Conservation (phyloP, 2,113 vertebrate species). For the Engystomops pustulosus region DNA sequence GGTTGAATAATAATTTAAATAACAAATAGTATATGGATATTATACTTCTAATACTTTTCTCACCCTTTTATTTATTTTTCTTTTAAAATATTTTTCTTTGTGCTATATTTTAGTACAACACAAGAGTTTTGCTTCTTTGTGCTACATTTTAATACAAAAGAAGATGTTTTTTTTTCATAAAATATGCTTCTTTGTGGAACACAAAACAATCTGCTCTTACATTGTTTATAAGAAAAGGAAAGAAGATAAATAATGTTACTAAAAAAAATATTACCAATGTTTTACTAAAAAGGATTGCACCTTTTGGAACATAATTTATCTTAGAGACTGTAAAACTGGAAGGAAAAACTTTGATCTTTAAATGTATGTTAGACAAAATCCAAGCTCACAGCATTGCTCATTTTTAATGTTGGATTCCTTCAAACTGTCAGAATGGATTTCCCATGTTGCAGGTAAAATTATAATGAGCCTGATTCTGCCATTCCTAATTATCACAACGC, state of each 20-base stretch:
- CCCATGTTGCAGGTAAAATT: constrained; percentile 44
- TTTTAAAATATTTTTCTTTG: too few relatives aligned
- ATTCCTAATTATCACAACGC: constrained; percentile 36
- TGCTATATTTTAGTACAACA: too few relatives aligned
- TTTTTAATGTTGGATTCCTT: constrained; percentile 41
- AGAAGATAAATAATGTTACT: neutral
- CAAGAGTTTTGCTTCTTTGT: too few relatives aligned
- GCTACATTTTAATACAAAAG: too few relatives aligned
- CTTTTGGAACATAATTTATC: neutral
- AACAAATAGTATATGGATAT: too few relatives aligned
- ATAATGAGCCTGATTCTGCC: constrained; percentile 55
- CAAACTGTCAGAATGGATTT: constrained; percentile 53
- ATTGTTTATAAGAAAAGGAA: neutral
- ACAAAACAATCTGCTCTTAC: too few relatives aligned
- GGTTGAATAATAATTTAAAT: too few relatives aligned
- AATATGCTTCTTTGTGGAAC: too few relatives aligned
- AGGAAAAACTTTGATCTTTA: constrained; percentile 30
- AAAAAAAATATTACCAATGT: neutral
- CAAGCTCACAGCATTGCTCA: constrained; percentile 33
- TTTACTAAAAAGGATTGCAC: neutral
- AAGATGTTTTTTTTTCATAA: too few relatives aligned
- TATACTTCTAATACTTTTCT: too few relatives aligned
- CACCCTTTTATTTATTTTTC: too few relatives aligned
- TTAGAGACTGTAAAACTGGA: neutral
- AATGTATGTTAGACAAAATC: constrained; percentile 44